Base-by-base conservation (phyloP, 2,113 vertebrate species). In the Chloebia gouldiae region DNA sequence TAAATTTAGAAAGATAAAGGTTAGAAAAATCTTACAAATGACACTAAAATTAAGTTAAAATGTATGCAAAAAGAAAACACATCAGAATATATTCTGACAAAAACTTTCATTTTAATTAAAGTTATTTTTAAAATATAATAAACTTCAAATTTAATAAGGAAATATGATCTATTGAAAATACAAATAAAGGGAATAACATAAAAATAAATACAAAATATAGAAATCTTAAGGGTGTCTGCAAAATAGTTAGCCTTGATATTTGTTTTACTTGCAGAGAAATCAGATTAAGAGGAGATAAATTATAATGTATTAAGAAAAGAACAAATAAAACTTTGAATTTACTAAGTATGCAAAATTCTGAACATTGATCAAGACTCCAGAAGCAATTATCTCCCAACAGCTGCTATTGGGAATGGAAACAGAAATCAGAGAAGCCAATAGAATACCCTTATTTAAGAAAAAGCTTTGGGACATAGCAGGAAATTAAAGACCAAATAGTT, bases 401-500 rank as follows among this genome's bases (percentile, higher is more conserved):
- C 14, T 40, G 18, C 9, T 57, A 51, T 69, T 71, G 35, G 49
- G 65, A 92, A 90, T 42, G 20, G 30, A 56, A 94, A 59, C 22
- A 89, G 20, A 91, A 93, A 91, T 79, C 82, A 71, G 45, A 88
- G 28, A 95, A 39, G 51, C 20, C 33, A 82, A 51, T 12, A 53
- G 60, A 89, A 91, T 49, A 31, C 4, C 8, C 53, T 85, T 85
- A 82, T 59, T 95, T 60, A 45, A 95, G 65, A 83, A 73, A 80
- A 95, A 78, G 30, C 50, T 59, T 89, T 70, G 35, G 33, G 49
- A 68, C 35, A 83, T 18, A 64, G 61, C 16, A 96, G 88, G 42
- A 93, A 85, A 96, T 87, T 90, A 82, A 72, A 71, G 72, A 91
- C 51, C 65, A 90, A 90, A 86, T 19, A 93, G 45, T 56, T 77